Evolutionary conservation across 2,113 vertebrate genomes (phyloP).

Genomic region (Coracopsis vasa): DNA sequence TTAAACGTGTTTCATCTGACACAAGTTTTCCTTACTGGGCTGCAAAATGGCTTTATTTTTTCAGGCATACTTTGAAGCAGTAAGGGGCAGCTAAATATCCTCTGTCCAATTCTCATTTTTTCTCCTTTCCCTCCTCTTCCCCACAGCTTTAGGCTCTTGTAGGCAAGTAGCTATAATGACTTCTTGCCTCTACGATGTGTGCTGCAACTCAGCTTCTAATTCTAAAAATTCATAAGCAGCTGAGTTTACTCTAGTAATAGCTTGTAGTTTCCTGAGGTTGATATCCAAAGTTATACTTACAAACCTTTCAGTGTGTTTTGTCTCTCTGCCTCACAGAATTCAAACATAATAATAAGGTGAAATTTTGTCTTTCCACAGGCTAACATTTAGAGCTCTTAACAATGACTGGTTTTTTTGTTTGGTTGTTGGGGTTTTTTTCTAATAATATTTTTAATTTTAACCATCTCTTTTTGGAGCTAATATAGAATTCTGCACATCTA

Average conservation of each 20-base stretch:
- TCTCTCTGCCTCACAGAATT: neutral
- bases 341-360: neutral
- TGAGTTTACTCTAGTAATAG: neutral
- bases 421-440: neutral
- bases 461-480: neutral
- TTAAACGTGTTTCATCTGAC: neutral
- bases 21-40: neutral
- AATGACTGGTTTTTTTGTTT: neutral
- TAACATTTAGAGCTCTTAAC: neutral
- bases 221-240: neutral
- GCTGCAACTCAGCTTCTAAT: neutral
- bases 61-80: neutral
- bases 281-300: neutral
- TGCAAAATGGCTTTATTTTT: neutral
- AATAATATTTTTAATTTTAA: accelerated
- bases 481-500: neutral
- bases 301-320: neutral
- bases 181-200: neutral
- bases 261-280: neutral
- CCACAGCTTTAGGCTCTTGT: neutral
- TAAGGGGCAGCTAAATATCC: neutral
- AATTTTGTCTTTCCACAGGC: neutral
- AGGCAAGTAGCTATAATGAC: neutral
- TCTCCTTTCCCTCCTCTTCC: neutral
- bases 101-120: neutral